Conservation (phyloP, 2,797 vertebrate genomes). For the Syncerus caffer region DNA sequence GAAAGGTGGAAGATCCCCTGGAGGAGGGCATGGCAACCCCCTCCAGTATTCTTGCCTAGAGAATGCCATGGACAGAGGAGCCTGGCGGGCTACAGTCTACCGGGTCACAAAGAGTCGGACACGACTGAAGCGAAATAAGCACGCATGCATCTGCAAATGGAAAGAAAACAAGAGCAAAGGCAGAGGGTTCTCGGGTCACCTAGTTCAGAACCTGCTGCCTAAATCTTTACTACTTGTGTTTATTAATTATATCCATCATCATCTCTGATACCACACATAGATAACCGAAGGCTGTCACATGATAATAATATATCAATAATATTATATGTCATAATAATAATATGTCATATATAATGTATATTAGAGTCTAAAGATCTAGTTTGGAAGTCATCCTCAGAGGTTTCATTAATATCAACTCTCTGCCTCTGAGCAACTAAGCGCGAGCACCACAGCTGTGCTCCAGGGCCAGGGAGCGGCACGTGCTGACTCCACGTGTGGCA, state of each 20-base stretch:
- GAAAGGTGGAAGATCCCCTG: background rate
- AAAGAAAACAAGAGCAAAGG: background rate
- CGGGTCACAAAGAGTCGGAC: background rate
- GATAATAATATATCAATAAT: background rate
- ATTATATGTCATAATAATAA: background rate
- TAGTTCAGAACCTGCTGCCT: background rate
- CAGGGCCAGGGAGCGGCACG: fast-evolving
- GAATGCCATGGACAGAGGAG: background rate
- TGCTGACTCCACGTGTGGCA: fast-evolving
- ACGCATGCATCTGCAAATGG: background rate
- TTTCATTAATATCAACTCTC: background rate
- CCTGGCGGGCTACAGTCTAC: background rate
- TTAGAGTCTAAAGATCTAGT: background rate
- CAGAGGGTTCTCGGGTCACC: background rate
- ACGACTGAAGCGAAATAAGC: background rate
- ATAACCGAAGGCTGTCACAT: background rate
- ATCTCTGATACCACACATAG: fast-evolving
- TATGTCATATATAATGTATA: background rate
- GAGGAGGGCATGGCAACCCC: background rate
- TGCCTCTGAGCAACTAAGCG: background rate
- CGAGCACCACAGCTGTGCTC: background rate
- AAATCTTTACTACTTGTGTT: background rate
- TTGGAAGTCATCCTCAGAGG: background rate
- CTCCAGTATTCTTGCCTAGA: background rate
- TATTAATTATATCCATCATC: background rate